These are phyloP conservation scores for Drosophila lacicola DNA, from an alignment of 2,888 invertebrate species.

Conservation along the genomic window DNA sequence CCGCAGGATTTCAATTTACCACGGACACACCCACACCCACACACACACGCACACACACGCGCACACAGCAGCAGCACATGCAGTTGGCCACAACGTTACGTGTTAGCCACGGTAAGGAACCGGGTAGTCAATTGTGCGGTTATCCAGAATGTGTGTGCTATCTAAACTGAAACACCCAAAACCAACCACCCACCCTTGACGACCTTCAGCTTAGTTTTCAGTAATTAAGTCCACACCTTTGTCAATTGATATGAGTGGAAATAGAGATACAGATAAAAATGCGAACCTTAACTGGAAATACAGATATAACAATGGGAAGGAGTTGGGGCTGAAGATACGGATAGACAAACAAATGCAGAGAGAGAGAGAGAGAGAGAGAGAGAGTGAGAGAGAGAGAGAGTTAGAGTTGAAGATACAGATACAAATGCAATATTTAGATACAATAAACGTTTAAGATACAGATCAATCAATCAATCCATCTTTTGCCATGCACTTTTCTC, in stretches of 20 bases:
- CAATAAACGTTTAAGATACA: neutral
- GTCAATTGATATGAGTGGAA: slow-evolving; percentile 16
- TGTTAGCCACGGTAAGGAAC: slow-evolving; percentile 55
- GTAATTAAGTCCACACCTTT: slow-evolving; percentile 7
- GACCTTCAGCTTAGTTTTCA: slow-evolving; percentile 33
- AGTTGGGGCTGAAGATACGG: neutral
- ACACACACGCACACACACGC: neutral
- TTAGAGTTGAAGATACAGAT: slow-evolving; percentile 2
- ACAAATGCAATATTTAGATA: neutral
- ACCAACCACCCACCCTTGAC: neutral
- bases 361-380: too few species aligned
- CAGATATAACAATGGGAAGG: neutral
- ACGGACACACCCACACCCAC: slow-evolving; percentile 19
- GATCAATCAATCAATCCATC: neutral
- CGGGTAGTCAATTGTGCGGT: slow-evolving; percentile 34
- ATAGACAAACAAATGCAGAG: neutral
- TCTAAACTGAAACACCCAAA: neutral
- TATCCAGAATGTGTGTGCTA: slow-evolving; percentile 20
- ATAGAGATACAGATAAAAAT: slow-evolving; percentile 10
- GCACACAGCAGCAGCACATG: slow-evolving; percentile 2
- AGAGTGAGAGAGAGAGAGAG: too few species aligned
- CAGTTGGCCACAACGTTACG: slow-evolving; percentile 48
- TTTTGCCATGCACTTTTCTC: neutral
- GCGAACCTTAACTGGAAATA: neutral
- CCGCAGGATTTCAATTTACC: slow-evolving; percentile 45